Percentiles rank a stretch among this genome's conserved stretches.
These are phyloP conservation scores for Corbicula japonica DNA, from an alignment of 2,888 invertebrate species.

Conservation along the genomic window DNA sequence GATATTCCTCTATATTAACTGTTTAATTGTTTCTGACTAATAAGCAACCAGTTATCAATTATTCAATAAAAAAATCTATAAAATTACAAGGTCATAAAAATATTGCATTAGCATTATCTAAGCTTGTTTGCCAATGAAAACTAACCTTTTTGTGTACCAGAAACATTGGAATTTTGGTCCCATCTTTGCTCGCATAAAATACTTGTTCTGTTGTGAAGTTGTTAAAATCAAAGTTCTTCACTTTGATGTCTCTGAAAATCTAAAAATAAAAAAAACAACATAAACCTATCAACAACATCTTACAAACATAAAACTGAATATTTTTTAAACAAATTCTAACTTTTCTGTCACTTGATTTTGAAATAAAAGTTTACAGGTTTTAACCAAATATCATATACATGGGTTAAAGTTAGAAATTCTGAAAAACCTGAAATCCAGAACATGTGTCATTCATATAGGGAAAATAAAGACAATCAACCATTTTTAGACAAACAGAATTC, in stretches of 20 bases:
- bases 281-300: conserved; percentile 7
- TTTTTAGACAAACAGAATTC: too few species aligned
- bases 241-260: conserved; percentile 94
- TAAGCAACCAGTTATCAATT: too few species aligned
- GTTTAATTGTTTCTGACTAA: too few species aligned
- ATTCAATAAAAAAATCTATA: too few species aligned
- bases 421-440: too few species aligned
- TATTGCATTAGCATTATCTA: too few species aligned
- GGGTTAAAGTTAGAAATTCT: not conserved
- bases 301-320: not conserved
- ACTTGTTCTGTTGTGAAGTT: conserved; percentile 92
- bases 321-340: not conserved
- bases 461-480: too few species aligned
- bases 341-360: too few species aligned
- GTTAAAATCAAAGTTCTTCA: conserved; percentile 88
- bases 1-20: too few species aligned
- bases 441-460: too few species aligned
- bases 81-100: too few species aligned
- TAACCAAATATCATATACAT: not conserved
- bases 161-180: conserved; percentile 98
- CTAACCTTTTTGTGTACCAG: conserved; percentile 89
- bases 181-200: conserved; percentile 97
- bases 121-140: not conserved
- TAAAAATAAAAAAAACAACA: conserved; percentile 84
- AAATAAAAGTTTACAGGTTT: not conserved